A percentile compares a stretch with the other conserved stretches of the same genome.
phyloP scores from a whole-genome alignment of 2,797 vertebrate genomes.

The Rhabdomys pumilio region DNA sequence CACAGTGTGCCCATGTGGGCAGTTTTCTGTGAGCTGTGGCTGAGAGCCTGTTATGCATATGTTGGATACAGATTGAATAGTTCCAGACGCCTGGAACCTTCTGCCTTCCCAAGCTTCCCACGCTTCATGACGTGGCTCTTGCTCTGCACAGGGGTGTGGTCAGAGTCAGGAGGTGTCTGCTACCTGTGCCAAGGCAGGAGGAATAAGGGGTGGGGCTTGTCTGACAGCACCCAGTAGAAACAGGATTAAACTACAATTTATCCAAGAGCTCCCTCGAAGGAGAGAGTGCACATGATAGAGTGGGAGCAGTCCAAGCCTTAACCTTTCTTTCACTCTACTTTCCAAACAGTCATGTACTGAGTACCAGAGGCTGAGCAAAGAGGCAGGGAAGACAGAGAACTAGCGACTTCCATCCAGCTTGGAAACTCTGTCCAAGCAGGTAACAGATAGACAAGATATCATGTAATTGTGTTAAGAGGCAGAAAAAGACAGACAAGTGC shows the following conservation, averaged over 20 bases:
- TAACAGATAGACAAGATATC: slow-evolving; percentile 22
- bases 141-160: slow-evolving; percentile 61
- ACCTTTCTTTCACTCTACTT: neutral
- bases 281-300: neutral
- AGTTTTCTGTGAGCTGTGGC: neutral
- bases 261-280: neutral
- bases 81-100: slow-evolving; percentile 41
- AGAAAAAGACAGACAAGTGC: neutral
- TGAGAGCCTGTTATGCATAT: neutral
- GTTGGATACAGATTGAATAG: neutral
- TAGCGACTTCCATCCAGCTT: slow-evolving; percentile 12
- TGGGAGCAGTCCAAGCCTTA: neutral
- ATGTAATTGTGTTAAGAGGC: neutral
- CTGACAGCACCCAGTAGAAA: slow-evolving; percentile 1
- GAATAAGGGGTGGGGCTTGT: neutral
- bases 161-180: slow-evolving; percentile 48
- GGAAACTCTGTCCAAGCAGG: neutral
- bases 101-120: slow-evolving; percentile 64
- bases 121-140: slow-evolving; percentile 20
- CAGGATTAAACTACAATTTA: neutral
- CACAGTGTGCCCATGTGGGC: neutral
- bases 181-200: neutral
- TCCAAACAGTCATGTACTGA: neutral
- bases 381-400: slow-evolving; percentile 20
- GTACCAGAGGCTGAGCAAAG: neutral